Conservation (phyloP, 2,888 invertebrate genomes). For the Lasioglossum leucozonium region DNA sequence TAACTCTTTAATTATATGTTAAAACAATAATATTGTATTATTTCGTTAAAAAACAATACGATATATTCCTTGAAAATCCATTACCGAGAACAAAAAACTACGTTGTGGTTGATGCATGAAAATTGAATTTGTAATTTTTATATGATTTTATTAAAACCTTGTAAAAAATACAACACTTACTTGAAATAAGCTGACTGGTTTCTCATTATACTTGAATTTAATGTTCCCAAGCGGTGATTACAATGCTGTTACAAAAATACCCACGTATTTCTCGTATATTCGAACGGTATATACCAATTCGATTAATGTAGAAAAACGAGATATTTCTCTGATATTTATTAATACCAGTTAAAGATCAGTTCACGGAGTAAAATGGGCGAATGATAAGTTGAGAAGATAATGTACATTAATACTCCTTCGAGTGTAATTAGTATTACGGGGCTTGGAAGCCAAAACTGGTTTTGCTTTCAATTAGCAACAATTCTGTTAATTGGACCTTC, state of each 20-base stretch:
- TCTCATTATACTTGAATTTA: not conserved
- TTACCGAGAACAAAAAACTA: too few species aligned
- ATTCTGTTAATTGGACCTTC: constrained; percentile 40
- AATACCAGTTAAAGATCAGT: constrained; percentile 6
- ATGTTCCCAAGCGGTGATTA: not conserved
- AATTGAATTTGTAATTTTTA: not conserved
- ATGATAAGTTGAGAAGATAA: not conserved
- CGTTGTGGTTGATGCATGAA: not conserved
- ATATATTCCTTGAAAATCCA: too few species aligned
- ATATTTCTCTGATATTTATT: constrained; percentile 9
- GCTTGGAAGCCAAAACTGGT: constrained; percentile 48
- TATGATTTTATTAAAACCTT: not conserved
- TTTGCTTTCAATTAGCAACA: constrained; percentile 49
- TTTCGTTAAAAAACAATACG: too few species aligned
- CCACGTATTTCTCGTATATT: not conserved
- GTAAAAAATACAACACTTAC: not conserved
- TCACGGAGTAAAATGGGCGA: not conserved
- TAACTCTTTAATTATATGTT: too few species aligned
- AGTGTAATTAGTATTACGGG: constrained; percentile 30
- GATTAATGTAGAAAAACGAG: not conserved
- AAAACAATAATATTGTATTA: too few species aligned
- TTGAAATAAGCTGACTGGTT: not conserved
- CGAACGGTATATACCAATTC: not conserved
- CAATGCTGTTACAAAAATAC: not conserved
- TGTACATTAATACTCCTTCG: not conserved